Base-by-base conservation (phyloP, 2,113 vertebrate species). In the Ctenodactylus gundi region DNA sequence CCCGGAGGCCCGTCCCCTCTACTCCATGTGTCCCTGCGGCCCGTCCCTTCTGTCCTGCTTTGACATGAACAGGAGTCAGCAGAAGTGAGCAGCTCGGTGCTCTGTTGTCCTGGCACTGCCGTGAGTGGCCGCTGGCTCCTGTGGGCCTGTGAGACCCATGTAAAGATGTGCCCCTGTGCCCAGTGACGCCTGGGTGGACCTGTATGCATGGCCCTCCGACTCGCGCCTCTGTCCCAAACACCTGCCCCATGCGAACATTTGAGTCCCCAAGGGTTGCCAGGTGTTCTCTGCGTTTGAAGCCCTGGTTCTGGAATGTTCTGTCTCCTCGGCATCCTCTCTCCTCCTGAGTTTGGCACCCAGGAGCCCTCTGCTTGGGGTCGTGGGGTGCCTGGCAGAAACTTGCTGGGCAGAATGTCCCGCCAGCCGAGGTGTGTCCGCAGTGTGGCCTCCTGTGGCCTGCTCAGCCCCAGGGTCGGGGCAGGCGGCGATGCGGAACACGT, bases 221-320 rank as follows among this genome's bases (percentile, higher is more conserved):
- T 9, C 10, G 14, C 0, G 31, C 21, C 21, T 53, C 15, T 10
- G 20, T 39, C 3, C 0, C 3, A 15, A 34, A 3, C 12, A 0
- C 53, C 20, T 3, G 15, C 44, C 25, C 62, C 4, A 1, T 11
- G 46, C 36, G 39, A 41, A 34, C 6, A 0, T 27, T 39, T 2
- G 39, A 5, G 18, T n/a, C 31, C 49, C 0, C 4, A 18, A 13
- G 10, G 58, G 93, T 15, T 53, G 14, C 73, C 27, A 18, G n/a
- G 27, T 6, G 0, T 6, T 46, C 17, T 5, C 4, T 60, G 51
- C 21, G 4, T n/a, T 55, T 53, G 36, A 53, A 53, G n/a, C 14
- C 36, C 29, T 0, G 57, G 6, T 73, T 4, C 9, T 62, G 31
- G 78, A 70, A 25, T 57, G 12, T 57, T 31, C 36, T 18, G 0